Evolutionary conservation across 37 sponge, comb jelly and placozoan species (phyloP).

Genomic region (Halichondria panicea): DNA sequence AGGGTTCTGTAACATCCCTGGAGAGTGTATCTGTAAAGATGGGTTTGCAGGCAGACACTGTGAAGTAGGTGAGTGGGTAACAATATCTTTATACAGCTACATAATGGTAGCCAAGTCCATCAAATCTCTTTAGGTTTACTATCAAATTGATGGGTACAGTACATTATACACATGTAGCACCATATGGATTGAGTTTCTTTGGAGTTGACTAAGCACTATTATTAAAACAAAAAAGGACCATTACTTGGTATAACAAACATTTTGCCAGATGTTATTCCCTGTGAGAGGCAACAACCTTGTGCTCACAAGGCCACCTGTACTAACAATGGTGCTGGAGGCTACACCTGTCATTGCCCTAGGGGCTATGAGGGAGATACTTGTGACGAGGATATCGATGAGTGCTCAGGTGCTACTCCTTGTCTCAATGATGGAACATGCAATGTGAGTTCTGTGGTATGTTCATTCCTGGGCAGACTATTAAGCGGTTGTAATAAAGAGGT

Average conservation of each 20-base stretch:
- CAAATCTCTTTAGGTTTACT: no score
- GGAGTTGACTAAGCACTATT: no score
- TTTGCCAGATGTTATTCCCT: neutral
- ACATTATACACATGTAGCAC: no score
- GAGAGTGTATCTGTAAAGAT: neutral
- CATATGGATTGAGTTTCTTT: neutral
- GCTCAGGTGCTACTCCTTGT: constrained; percentile 7
- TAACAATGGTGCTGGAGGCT: neutral
- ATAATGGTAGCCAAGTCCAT: no score
- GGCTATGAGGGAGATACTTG: constrained; percentile 4
- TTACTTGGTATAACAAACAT: no score
- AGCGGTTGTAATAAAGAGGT: no score
- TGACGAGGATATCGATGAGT: neutral
- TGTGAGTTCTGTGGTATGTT: constrained; percentile 8
- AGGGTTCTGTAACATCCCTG: neutral
- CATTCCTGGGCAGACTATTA: neutral
- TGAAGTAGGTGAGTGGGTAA: neutral
- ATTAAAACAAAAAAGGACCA: no score
- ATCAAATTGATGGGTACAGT: no score
- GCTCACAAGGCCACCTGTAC: constrained; percentile 12
- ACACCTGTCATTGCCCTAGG: neutral
- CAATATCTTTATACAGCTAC: no score
- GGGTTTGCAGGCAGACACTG: constrained; percentile 4
- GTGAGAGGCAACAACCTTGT: constrained; percentile 3
- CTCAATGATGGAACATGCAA: no score